Base-by-base conservation (phyloP, 1,140 invertebrate genomes). In the Tetranychus urticae region DNA sequence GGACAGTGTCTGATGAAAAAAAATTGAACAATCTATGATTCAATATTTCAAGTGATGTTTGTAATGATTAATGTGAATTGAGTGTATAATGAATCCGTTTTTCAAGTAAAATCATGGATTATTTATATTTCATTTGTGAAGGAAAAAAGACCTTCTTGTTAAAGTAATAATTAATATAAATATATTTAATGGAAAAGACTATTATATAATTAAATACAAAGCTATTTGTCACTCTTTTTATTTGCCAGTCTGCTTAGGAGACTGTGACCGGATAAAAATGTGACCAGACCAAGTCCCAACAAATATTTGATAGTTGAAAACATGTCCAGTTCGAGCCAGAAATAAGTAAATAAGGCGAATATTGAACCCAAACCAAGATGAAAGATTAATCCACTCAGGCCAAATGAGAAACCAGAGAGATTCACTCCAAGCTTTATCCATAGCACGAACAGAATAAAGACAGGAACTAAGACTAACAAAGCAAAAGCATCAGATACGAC, bases 251-350 rank as follows among this genome's bases (percentile, higher is more conserved):
- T 14, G 37, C 55, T 56, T 3, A 97, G 78, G 67, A 96, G 75
- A 67, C 85, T 80, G 71, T 92, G 88, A n/a, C 92, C 92, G 65
- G 83, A 81, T 7, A 97, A 77, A 77, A 96, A 96, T 56, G 89
- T 92, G 60, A 90, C 76, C 50, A 82, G 70, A 57, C 82, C 85
- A 60, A 97, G 74, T 36, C 84, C 79, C 62, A 85, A 76, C 50
- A 97, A 77, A 74, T 89, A 92, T 65, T 86, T 83, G 67, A 94
- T 75, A n/a, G 92, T 93, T 58, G 83, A 79, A 74, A 97, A 97
- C 93, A 97, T 97, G 68, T 91, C 83, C 61, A 97, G 74, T 69
- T 84, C 77, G 56, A 91, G 71, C 88, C 90, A 97, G 72, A 97
- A 92, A 65, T 85, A 73, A 56, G 80, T 82, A 72, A 92, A 97